phyloP scores from a whole-genome alignment of 53 echinoderm and acorn worm genomes.

The Stichopus horrens region DNA sequence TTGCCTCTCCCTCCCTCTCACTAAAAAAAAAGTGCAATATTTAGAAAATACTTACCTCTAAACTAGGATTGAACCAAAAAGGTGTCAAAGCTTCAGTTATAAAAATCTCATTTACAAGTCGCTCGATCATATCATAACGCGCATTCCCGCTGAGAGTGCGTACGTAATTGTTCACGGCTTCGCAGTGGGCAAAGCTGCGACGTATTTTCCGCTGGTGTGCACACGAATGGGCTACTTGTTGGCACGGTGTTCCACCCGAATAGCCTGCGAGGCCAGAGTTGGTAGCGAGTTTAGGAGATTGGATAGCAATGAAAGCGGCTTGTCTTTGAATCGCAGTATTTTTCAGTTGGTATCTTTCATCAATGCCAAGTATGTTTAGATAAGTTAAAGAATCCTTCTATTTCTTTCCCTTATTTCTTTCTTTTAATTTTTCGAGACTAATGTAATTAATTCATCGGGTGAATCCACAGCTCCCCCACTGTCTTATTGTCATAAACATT shows the following conservation, averaged over 20 bases:
- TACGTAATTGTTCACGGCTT: slow-evolving; percentile 44
- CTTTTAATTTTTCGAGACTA: slow-evolving; percentile 18
- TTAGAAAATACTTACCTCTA: slow-evolving; percentile 3
- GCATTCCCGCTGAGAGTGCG: slow-evolving; percentile 36
- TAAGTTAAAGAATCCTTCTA: slow-evolving; percentile 13
- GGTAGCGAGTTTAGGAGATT: background rate
- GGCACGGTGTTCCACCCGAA: slow-evolving; percentile 20
- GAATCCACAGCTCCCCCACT: background rate
- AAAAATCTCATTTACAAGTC: slow-evolving; percentile 33
- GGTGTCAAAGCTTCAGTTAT: slow-evolving; percentile 30
- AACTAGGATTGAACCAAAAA: background rate
- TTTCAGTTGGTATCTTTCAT: slow-evolving; percentile 3
- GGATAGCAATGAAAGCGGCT: slow-evolving; percentile 21
- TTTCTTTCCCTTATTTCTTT: background rate
- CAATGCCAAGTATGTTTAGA: slow-evolving; percentile 36
- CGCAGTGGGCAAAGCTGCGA: slow-evolving; percentile 28
- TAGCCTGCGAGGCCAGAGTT: slow-evolving; percentile 8
- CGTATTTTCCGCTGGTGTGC: slow-evolving; percentile 31
- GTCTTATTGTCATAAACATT: slow-evolving; percentile 33
- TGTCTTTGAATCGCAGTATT: slow-evolving; percentile 11
- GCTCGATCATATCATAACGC: slow-evolving; percentile 20
- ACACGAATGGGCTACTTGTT: slow-evolving; percentile 35
- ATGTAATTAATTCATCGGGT: slow-evolving; percentile 29
- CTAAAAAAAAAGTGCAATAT: background rate
- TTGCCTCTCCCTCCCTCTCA: background rate